Evolutionary conservation across 1,140 invertebrate genomes (phyloP).

Genomic region (Cepaea nemoralis): DNA sequence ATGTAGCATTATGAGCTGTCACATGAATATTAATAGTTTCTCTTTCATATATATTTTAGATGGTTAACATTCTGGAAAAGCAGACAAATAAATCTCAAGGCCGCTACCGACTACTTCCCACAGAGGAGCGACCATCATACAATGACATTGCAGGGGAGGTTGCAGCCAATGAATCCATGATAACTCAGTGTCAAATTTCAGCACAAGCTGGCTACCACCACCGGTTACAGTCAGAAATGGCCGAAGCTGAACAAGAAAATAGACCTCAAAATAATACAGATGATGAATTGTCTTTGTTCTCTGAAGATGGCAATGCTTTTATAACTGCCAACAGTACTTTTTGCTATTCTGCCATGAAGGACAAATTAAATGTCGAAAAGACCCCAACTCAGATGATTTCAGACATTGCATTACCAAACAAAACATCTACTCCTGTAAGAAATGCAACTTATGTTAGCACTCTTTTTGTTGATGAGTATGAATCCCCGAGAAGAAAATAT

Average conservation of each 20-base stretch:
- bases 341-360: neutral
- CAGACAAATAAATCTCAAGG: constrained; percentile 27
- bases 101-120: constrained; percentile 25
- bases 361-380: neutral
- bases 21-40: no score
- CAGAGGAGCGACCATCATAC: constrained; percentile 12
- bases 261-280: neutral
- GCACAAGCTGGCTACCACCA: no score
- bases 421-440: neutral
- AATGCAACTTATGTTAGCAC: neutral
- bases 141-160: constrained; percentile 33
- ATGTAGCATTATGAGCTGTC: no score
- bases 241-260: neutral
- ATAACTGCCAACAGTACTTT: constrained; percentile 9
- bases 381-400: neutral
- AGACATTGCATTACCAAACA: neutral
- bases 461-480: neutral
- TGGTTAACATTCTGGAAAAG: constrained; percentile 8
- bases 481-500: neutral
- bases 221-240: neutral
- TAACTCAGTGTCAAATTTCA: neutral
- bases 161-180: constrained; percentile 28
- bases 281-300: neutral
- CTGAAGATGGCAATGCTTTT: neutral
- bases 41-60: no score